Percentiles rank a stretch among this genome's conserved stretches.
These are phyloP conservation scores for Zaprionus vittiger DNA, from an alignment of 1,140 invertebrate genomes.

Conservation along the genomic window DNA sequence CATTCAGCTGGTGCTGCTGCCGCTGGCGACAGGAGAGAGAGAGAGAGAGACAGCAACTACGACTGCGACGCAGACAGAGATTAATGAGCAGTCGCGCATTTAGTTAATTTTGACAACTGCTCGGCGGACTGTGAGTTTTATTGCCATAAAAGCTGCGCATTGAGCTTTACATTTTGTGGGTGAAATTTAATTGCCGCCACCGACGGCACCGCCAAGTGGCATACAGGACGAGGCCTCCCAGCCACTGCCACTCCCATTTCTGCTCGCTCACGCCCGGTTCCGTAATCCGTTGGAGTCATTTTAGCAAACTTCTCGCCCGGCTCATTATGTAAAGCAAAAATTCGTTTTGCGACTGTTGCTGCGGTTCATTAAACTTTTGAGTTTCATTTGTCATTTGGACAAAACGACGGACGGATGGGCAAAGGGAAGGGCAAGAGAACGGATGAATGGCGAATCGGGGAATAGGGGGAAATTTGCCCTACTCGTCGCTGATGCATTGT, in stretches of 20 bases:
- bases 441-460: not conserved
- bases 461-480: not conserved
- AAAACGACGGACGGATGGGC: not conserved
- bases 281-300: slow-evolving; percentile 7
- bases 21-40: slow-evolving; percentile 56
- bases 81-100: slow-evolving; percentile 77
- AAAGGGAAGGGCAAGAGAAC: not conserved
- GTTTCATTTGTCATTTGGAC: slow-evolving; percentile 71
- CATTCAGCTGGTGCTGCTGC: slow-evolving; percentile 30
- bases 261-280: slow-evolving; percentile 21
- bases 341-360: slow-evolving; percentile 69
- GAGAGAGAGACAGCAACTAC: slow-evolving; percentile 51
- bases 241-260: not conserved
- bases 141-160: slow-evolving; percentile 54
- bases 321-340: slow-evolving; percentile 60
- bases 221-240: not conserved
- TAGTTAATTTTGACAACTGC: slow-evolving; percentile 81
- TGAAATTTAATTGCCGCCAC: slow-evolving; percentile 71
- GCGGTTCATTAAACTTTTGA: slow-evolving; percentile 79
- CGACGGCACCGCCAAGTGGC: slow-evolving; percentile 8
- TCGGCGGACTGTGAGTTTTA: slow-evolving; percentile 65
- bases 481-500: slow-evolving; percentile 47
- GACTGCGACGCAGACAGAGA: slow-evolving; percentile 62
- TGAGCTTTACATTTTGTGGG: slow-evolving; percentile 60
- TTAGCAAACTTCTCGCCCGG: slow-evolving; percentile 25